A percentile compares a stretch with the other conserved stretches of the same genome.
These are phyloP conservation scores for Lonchura striata DNA, from an alignment of 2,113 vertebrate species.

Conservation along the genomic window DNA sequence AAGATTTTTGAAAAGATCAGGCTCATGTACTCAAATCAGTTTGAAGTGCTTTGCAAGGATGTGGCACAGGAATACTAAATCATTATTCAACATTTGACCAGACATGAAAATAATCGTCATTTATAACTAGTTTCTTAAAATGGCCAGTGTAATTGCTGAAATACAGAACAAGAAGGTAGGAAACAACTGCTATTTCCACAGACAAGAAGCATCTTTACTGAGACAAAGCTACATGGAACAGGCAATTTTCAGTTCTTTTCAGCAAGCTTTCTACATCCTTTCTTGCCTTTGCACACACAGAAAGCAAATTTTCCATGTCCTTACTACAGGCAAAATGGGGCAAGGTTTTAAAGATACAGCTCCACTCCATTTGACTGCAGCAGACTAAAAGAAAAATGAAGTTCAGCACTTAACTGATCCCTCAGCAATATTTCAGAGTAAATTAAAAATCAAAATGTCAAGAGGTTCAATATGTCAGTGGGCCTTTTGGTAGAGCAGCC, in stretches of 20 bases:
- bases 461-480: conserved; percentile 54
- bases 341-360: conserved; percentile 62
- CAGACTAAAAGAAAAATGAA: conserved; percentile 46
- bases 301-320: conserved; percentile 43
- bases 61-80: conserved; percentile 17
- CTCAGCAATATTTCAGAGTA: conserved; percentile 32
- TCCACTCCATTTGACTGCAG: conserved; percentile 8
- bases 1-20: conserved; percentile 31
- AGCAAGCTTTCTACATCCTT: conserved; percentile 33
- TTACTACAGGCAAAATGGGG: conserved; percentile 16
- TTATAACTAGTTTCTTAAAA: conserved; percentile 14
- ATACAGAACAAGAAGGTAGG: not conserved
- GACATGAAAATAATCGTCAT: conserved; percentile 1
- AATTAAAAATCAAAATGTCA: conserved; percentile 68
- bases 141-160: not conserved
- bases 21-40: conserved; percentile 37
- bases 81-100: conserved; percentile 35
- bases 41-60: conserved; percentile 27
- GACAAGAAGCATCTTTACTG: conserved; percentile 10
- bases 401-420: conserved; percentile 46
- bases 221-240: conserved; percentile 15
- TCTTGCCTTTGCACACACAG: conserved; percentile 30
- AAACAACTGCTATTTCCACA: conserved; percentile 31
- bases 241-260: conserved; percentile 46
- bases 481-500: conserved; percentile 40